phyloP scores from a whole-genome alignment of 2,888 invertebrate genomes.

The Cristatella mucedo region DNA sequence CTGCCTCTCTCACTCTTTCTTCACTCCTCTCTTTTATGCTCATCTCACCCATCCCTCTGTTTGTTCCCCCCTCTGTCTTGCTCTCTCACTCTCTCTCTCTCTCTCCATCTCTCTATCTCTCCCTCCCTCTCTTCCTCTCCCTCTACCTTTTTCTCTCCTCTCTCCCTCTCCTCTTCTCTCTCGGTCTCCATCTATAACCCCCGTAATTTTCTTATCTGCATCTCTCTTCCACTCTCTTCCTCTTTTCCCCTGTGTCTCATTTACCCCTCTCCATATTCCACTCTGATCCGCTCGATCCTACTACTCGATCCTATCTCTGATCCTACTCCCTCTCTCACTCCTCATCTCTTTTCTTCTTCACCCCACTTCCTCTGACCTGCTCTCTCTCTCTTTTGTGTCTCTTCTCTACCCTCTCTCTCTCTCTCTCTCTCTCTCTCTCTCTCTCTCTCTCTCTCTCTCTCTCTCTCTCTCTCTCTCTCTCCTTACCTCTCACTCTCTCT shows the following conservation, averaged over 20 bases:
- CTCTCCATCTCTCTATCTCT: too few species aligned
- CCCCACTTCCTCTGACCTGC: neutral
- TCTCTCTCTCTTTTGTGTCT: neutral
- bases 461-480: neutral
- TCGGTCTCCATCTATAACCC: neutral
- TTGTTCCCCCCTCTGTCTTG: neutral
- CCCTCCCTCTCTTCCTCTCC: slow-evolving; percentile 1
- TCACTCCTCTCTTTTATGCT: neutral
- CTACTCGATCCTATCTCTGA: neutral
- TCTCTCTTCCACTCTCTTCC: too few species aligned
- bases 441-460: neutral
- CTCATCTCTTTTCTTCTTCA: neutral
- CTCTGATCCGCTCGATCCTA: neutral
- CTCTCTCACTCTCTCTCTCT: too few species aligned
- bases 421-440: neutral
- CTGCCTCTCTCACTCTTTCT: neutral
- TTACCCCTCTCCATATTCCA: neutral
- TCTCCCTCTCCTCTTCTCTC: too few species aligned
- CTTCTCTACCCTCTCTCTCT: neutral
- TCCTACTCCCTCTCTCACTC: neutral
- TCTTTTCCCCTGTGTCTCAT: neutral
- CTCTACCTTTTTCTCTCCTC: neutral
- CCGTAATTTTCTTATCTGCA: neutral
- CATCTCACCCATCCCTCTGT: neutral
- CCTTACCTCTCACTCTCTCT: neutral